Conservation (phyloP, 2,888 invertebrate species). For the Megamerina dolium region DNA sequence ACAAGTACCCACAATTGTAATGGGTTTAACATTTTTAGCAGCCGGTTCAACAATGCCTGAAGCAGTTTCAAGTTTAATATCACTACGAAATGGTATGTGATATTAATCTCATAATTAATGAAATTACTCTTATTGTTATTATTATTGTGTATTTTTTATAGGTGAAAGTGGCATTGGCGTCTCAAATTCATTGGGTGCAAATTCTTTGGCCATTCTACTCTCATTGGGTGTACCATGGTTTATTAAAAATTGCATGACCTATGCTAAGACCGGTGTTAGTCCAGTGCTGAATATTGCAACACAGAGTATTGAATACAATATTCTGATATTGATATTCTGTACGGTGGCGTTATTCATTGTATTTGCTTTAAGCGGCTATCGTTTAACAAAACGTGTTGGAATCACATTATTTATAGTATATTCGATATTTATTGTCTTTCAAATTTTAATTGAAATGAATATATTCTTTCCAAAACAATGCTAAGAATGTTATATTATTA, state of each 20-base stretch:
- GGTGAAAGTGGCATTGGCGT: slow-evolving; percentile 82
- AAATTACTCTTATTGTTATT: neutral
- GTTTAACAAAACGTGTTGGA: slow-evolving; percentile 65
- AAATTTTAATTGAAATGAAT: slow-evolving; percentile 73
- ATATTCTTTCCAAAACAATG: slow-evolving; percentile 53
- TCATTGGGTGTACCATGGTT: slow-evolving; percentile 83
- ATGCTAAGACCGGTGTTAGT: slow-evolving; percentile 39
- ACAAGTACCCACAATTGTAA: slow-evolving; percentile 76
- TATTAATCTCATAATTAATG: neutral
- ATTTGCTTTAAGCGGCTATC: slow-evolving; percentile 64
- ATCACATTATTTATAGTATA: slow-evolving; percentile 62
- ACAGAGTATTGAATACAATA: slow-evolving; percentile 74
- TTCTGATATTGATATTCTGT: slow-evolving; percentile 69
- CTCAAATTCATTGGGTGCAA: slow-evolving; percentile 80
- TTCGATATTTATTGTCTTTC: slow-evolving; percentile 63
- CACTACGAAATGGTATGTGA: slow-evolving; percentile 70
- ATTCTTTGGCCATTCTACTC: slow-evolving; percentile 75
- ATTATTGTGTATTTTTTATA: slow-evolving; percentile 37
- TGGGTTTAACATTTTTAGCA: slow-evolving; percentile 87
- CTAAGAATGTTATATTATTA: slow-evolving; percentile 4
- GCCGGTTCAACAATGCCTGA: slow-evolving; percentile 87
- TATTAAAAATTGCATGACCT: slow-evolving; percentile 61
- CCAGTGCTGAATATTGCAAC: slow-evolving; percentile 64
- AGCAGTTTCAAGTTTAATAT: slow-evolving; percentile 72
- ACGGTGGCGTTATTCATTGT: slow-evolving; percentile 64